Conservation (phyloP, 2,113 vertebrate species). For the Lycaon pictus region DNA sequence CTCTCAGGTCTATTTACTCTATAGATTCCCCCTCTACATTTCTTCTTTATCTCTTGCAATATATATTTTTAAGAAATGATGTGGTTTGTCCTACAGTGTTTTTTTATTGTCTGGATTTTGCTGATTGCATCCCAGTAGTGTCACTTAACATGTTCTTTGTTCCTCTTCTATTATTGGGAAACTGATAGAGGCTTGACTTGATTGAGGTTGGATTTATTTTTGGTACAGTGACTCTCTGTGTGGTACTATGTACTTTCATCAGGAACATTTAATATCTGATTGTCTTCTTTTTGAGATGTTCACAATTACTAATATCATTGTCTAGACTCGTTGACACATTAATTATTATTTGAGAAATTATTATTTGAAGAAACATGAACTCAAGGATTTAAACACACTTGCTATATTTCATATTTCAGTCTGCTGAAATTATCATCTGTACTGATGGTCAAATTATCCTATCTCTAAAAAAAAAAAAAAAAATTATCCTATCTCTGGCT, state of each 20-base stretch:
- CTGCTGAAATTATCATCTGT: background rate
- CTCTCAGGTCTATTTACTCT: background rate
- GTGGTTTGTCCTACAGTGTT: background rate
- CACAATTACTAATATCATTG: background rate
- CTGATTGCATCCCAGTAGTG: background rate
- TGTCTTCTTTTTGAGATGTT: background rate
- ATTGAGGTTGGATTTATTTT: background rate
- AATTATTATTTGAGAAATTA: constrained; percentile 2
- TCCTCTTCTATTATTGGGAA: background rate
- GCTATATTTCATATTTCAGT: background rate
- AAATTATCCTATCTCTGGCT: background rate
- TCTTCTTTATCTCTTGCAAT: background rate
- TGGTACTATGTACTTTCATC: background rate
- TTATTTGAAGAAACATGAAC: background rate
- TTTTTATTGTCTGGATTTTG: background rate
- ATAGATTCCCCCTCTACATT: background rate
- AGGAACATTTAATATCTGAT: background rate
- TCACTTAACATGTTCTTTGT: background rate
- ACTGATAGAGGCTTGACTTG: background rate
- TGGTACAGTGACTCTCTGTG: background rate
- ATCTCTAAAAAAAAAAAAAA: background rate
- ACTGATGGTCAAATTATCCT: background rate
- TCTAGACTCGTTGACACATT: background rate
- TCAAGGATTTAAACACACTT: constrained; percentile 2
- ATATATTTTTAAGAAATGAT: background rate